Evolutionary conservation across 2,797 vertebrate genomes (phyloP).

Genomic region (Meda fulgida): DNA sequence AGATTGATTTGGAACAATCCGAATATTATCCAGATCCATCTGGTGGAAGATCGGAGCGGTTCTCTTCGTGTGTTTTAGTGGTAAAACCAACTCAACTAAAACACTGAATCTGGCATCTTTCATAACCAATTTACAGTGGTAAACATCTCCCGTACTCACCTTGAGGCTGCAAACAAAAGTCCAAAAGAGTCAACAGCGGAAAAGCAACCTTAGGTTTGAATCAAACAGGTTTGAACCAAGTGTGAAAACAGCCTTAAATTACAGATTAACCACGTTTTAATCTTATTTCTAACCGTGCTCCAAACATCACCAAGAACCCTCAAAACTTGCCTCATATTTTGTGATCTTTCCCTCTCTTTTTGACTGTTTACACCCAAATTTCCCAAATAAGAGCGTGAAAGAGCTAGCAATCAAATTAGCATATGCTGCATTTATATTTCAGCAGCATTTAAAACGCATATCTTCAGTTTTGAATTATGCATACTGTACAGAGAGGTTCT

Average conservation of each 20-base stretch:
- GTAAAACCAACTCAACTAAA: background rate
- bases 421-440: slow-evolving; percentile 98
- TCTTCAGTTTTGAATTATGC: slow-evolving; percentile 94
- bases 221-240: background rate
- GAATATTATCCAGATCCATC: no score
- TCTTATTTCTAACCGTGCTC: background rate
- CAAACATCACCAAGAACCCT: slow-evolving; percentile 4
- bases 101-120: background rate
- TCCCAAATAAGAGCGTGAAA: slow-evolving; percentile 72
- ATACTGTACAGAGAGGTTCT: slow-evolving; percentile 86
- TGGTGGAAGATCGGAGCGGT: no score
- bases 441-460: slow-evolving; percentile 89
- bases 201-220: background rate
- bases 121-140: background rate
- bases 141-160: background rate
- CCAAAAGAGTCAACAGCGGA: background rate
- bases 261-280: background rate
- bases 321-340: background rate
- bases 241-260: slow-evolving; percentile 12
- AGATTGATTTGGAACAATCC: no score
- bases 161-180: background rate
- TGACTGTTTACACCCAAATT: slow-evolving; percentile 55
- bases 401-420: slow-evolving; percentile 85
- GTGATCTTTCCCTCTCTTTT: slow-evolving; percentile 63
- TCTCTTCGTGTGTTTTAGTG: background rate